Evolutionary conservation across 2,888 invertebrate genomes (phyloP), one percentile per base, ranked within the genome.

Genomic region (Micropterix aruncella): DNA sequence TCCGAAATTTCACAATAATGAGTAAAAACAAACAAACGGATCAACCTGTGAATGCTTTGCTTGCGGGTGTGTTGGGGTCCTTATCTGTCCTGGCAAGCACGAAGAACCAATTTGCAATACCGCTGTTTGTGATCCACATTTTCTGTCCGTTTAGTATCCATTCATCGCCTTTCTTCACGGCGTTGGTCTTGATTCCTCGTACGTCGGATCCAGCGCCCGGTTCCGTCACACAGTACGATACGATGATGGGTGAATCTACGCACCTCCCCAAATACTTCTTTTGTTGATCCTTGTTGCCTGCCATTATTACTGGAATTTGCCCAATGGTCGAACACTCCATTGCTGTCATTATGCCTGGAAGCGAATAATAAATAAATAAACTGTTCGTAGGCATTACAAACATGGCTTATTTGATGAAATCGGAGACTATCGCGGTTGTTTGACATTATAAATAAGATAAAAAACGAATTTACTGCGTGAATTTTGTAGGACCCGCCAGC

Each of bases 121-220:
- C 95, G 18, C 92, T 96, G 60, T 95, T 95, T 42, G 97, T 97
- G 57, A 99, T 97, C 97, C 97, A 99, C 96, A 97, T 97, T 67
- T 97, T 97, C 59, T 92, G 90, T 1, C 97, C 97, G 62, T 94
- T 86, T 17, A 97, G 59, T 49, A 97, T 79, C 71, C 87, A 99
- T 58, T 95, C 90, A 51, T 93, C 87, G 2, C 95, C 94, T 61
- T 94, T 94, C 62, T 92, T 93, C 55, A 81, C 95, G 0, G 96
- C 95, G 52, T 71, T 80, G 1, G 95, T 95, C 66, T 85, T 90
- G 17, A 94, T 69, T 5, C 89, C 93, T 19, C 84, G 85, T 1
- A 97, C 97, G 64, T 99, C 97, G 0, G 96, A 96, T 0, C 97
- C 97, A 1, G 93, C 92, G 1, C 85, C 86, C 1, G 97, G 96